Evolutionary conservation across 1,140 invertebrate genomes (phyloP).

Genomic region (Muscidifurax raptorellus): DNA sequence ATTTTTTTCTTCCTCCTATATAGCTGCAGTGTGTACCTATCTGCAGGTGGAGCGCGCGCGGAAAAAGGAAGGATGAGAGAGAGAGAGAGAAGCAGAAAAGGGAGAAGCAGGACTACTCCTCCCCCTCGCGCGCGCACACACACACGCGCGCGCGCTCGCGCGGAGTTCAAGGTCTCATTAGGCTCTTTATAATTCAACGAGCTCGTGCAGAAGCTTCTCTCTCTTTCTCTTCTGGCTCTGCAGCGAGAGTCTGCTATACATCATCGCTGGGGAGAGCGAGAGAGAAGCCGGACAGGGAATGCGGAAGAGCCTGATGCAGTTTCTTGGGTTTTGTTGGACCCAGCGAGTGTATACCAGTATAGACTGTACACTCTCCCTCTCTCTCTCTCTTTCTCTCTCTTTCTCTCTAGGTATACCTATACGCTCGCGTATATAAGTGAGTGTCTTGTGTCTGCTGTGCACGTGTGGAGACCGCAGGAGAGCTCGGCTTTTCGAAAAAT

Average conservation of each 20-base stretch:
- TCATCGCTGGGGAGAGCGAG: constrained; percentile 38
- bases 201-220: constrained; percentile 32
- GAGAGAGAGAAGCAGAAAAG: not conserved
- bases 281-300: constrained; percentile 46
- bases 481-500: not conserved
- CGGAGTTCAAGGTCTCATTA: constrained; percentile 55
- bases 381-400: constrained; percentile 28
- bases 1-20: not conserved
- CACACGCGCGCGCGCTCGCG: constrained; percentile 7
- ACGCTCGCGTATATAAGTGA: not conserved
- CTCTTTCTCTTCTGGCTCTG: not conserved
- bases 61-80: constrained; percentile 6
- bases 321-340: constrained; percentile 42
- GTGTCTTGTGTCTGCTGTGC: not conserved
- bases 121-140: constrained; percentile 3
- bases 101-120: constrained; percentile 24
- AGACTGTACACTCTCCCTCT: not conserved
- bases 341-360: constrained; percentile 5
- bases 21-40: not conserved
- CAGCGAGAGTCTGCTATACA: constrained; percentile 29
- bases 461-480: not conserved
- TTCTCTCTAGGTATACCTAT: constrained; percentile 26
- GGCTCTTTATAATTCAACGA: constrained; percentile 52
- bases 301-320: constrained; percentile 51
- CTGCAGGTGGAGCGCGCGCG: not conserved